A percentile compares a stretch with the other conserved stretches of the same genome.
These are phyloP conservation scores for Dicyrtomina minuta DNA, from an alignment of 2,888 invertebrate genomes.

Conservation along the genomic window DNA sequence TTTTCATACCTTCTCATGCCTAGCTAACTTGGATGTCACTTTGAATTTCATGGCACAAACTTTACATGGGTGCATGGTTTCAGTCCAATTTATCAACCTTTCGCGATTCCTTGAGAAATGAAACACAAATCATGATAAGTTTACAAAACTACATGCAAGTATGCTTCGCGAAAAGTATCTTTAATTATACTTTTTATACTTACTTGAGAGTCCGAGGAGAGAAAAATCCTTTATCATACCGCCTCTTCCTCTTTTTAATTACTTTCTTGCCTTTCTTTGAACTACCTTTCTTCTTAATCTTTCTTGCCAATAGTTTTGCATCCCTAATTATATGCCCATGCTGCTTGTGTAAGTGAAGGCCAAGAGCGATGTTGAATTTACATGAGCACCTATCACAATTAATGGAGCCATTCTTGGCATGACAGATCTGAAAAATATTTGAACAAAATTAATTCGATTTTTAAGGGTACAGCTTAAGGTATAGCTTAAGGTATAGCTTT, in stretches of 20 bases:
- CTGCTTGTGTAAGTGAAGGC: slow-evolving; percentile 16
- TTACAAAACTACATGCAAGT: not conserved
- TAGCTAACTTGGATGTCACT: slow-evolving; percentile 9
- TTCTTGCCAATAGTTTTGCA: not conserved
- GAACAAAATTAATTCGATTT: not conserved
- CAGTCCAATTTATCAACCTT: slow-evolving; percentile 22
- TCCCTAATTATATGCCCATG: slow-evolving; percentile 11
- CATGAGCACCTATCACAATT: slow-evolving; percentile 26
- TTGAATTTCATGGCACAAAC: slow-evolving; percentile 34
- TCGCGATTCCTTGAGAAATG: slow-evolving; percentile 23
- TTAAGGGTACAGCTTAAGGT: not conserved
- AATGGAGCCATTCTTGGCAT: slow-evolving; percentile 10
- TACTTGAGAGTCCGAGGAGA: slow-evolving; percentile 25
- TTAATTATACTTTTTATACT: too few relatives aligned
- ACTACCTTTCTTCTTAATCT: not conserved
- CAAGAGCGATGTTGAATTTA: slow-evolving; percentile 21
- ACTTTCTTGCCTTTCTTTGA: slow-evolving; percentile 7
- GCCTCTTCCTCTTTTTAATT: not conserved
- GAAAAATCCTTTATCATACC: slow-evolving; percentile 30
- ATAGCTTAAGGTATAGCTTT: too few relatives aligned
- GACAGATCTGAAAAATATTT: slow-evolving; percentile 17
- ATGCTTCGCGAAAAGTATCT: too few relatives aligned
- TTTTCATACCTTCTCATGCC: slow-evolving; percentile 30
- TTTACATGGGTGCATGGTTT: slow-evolving; percentile 32
- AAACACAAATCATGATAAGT: too few relatives aligned